phyloP scores from a whole-genome alignment of 2,888 invertebrate genomes.

The Dastarcus helophoroides region DNA sequence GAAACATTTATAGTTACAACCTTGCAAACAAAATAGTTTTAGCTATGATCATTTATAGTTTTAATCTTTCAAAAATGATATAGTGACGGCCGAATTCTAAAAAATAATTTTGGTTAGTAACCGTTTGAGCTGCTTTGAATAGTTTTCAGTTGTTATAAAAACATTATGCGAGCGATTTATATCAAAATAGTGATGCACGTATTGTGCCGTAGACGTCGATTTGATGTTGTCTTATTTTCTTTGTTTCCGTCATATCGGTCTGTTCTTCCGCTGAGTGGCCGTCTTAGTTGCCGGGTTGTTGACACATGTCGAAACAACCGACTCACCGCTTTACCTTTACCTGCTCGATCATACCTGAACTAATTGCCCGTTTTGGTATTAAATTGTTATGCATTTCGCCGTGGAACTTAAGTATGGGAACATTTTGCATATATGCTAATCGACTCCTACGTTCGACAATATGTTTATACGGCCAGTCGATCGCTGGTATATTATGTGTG shows the following conservation, averaged over 20 bases:
- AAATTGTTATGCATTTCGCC: conserved; percentile 12
- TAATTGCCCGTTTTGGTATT: conserved; percentile 16
- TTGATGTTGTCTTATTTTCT: conserved; percentile 15
- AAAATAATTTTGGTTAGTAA: too few relatives aligned
- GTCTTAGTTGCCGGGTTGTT: conserved; percentile 18
- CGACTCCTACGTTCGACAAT: too few relatives aligned
- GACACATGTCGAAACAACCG: conserved; percentile 18
- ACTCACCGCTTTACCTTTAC: conserved; percentile 6
- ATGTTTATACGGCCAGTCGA: too few relatives aligned
- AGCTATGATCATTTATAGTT: too few relatives aligned
- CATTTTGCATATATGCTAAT: too few relatives aligned
- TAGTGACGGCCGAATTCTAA: too few relatives aligned
- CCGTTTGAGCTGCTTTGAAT: too few relatives aligned
- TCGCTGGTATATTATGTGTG: too few relatives aligned
- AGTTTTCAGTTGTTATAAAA: conserved; percentile 1
- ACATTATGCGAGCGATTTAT: too few relatives aligned
- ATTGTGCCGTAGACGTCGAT: neutral
- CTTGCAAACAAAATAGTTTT: too few relatives aligned
- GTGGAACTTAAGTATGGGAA: conserved; percentile 3
- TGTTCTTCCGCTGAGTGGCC: conserved; percentile 15
- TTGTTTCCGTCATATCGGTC: conserved; percentile 19
- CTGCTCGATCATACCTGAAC: conserved; percentile 19
- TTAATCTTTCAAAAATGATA: too few relatives aligned
- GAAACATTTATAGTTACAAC: too few relatives aligned
- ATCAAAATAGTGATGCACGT: neutral